These are phyloP conservation scores for Nipponia nippon DNA, from an alignment of 2,113 vertebrate species.

Conservation along the genomic window DNA sequence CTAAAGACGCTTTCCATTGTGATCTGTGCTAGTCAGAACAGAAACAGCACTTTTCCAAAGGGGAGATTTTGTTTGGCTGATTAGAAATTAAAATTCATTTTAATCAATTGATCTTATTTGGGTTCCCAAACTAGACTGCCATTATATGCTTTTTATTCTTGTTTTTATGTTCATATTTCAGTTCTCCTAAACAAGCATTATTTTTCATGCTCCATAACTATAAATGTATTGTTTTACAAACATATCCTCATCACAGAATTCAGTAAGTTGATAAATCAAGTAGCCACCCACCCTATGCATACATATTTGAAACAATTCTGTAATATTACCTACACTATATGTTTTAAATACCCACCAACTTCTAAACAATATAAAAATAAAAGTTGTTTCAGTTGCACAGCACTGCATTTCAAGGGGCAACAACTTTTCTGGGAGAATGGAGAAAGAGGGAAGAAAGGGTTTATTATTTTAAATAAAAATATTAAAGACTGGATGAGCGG, in stretches of 20 bases:
- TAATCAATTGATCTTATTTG: not conserved
- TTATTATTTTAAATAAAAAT: not conserved
- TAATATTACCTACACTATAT: not conserved
- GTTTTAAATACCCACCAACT: not conserved
- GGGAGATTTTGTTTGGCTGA: not conserved
- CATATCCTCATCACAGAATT: not conserved
- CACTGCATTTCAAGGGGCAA: not conserved
- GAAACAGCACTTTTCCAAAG: not conserved
- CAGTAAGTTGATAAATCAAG: not conserved
- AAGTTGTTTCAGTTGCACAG: not conserved
- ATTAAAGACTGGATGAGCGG: accelerated
- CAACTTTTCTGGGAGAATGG: not conserved
- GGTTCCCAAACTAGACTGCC: not conserved
- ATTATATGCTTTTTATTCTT: not conserved
- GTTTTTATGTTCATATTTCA: not conserved
- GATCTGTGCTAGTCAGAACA: not conserved
- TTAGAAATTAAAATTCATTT: not conserved
- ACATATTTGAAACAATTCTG: not conserved
- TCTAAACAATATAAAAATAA: not conserved
- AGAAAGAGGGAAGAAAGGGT: not conserved
- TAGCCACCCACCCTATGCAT: not conserved
- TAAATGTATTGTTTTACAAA: not conserved
- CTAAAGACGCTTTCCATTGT: not conserved
- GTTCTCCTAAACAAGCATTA: not conserved
- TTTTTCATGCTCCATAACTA: not conserved